phyloP scores from a whole-genome alignment of 2,113 vertebrate genomes.

The Tamias sibiricus region DNA sequence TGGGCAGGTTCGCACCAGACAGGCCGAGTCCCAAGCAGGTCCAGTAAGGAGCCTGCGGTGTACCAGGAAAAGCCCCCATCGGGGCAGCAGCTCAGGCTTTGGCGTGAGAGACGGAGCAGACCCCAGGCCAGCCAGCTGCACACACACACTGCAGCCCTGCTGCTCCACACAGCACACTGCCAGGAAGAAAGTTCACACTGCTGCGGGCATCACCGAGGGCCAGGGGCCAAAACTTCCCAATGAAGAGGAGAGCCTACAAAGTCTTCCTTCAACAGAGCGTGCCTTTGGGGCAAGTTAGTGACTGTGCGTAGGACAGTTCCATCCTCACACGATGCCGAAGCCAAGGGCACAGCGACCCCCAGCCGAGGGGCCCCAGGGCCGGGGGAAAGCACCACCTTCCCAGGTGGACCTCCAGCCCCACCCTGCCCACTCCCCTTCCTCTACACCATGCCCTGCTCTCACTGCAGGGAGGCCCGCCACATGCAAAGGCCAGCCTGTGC shows the following conservation, averaged over 20 bases:
- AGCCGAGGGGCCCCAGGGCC: no score
- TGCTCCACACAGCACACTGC: no score
- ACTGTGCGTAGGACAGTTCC: background rate
- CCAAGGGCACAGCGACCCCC: background rate
- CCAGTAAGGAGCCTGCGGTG: background rate
- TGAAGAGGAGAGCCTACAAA: background rate
- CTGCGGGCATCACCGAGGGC: accelerated
- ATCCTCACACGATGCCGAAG: background rate
- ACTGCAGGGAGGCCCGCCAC: no score
- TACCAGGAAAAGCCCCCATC: background rate
- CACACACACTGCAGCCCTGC: background rate
- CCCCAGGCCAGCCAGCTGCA: no score
- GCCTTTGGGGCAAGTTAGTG: accelerated
- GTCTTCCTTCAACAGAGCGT: background rate
- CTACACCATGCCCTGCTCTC: no score
- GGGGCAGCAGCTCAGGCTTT: no score
- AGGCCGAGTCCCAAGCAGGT: accelerated
- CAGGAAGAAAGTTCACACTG: accelerated
- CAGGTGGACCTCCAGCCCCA: no score
- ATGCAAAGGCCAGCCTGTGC: no score
- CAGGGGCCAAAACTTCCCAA: background rate
- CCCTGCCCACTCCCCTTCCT: no score
- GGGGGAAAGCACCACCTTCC: no score
- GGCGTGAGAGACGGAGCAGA: accelerated
- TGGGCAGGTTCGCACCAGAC: accelerated